phyloP scores from a whole-genome alignment of 2,113 vertebrate species.

The Sander lucioperca region DNA sequence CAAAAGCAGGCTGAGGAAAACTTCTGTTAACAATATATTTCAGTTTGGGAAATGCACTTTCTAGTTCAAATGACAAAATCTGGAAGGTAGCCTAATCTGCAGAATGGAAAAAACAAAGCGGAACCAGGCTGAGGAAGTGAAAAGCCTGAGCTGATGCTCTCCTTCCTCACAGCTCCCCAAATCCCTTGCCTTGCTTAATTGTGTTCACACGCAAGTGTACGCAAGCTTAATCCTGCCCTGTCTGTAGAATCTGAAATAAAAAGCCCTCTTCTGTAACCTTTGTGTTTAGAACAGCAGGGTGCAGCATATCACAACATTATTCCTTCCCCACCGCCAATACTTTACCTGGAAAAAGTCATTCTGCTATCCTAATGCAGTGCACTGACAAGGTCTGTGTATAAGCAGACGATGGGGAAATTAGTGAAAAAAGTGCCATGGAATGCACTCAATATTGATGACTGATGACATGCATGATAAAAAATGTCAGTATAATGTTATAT shows the following conservation, averaged over 20 bases:
- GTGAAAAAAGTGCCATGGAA: background rate
- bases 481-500: background rate
- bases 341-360: background rate
- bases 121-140: conserved; percentile 1
- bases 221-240: background rate
- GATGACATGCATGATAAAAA: background rate
- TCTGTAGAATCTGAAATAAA: background rate
- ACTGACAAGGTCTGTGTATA: background rate
- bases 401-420: background rate
- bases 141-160: background rate
- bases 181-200: background rate
- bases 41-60: background rate
- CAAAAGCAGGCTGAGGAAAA: background rate
- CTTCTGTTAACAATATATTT: background rate
- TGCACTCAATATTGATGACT: background rate
- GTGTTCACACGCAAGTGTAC: background rate
- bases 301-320: conserved; percentile 43
- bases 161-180: background rate
- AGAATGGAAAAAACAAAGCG: background rate
- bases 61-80: background rate
- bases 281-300: conserved; percentile 61
- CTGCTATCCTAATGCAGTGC: background rate
- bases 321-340: too few relatives aligned
- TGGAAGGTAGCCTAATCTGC: background rate
- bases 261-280: background rate